phyloP scores from a whole-genome alignment of 2,113 vertebrate genomes.

The Actenoides lindsayi region DNA sequence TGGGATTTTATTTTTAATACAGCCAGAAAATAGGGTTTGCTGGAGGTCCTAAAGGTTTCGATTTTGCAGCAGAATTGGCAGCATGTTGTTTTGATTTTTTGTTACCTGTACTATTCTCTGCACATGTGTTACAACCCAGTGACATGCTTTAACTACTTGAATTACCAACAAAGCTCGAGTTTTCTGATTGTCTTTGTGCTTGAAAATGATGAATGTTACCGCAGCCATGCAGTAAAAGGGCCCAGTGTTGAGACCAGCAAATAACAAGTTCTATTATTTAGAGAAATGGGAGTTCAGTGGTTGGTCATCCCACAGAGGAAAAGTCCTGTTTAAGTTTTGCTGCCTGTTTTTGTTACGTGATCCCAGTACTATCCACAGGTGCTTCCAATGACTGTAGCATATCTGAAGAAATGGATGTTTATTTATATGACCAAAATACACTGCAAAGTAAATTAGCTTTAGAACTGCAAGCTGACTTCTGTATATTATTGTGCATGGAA shows the following conservation, averaged over 20 bases:
- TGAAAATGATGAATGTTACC: not conserved
- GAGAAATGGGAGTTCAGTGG: not conserved
- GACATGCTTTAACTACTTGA: not conserved
- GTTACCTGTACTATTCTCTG: not conserved
- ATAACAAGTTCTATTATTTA: no score
- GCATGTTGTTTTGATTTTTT: no score
- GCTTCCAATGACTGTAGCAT: not conserved
- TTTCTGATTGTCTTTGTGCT: not conserved
- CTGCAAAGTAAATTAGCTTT: not conserved
- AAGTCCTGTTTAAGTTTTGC: not conserved
- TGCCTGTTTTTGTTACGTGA: not conserved
- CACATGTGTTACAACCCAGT: rapidly evolving
- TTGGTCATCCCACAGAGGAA: rapidly evolving
- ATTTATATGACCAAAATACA: not conserved
- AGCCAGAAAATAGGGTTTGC: not conserved
- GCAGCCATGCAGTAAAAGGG: not conserved
- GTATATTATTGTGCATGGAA: not conserved
- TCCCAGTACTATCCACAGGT: not conserved
- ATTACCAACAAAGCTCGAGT: not conserved
- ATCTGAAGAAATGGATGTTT: not conserved
- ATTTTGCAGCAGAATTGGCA: no score
- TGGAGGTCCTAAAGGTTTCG: not conserved
- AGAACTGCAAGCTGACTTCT: not conserved
- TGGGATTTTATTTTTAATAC: not conserved
- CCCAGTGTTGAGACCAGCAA: not conserved